These are phyloP conservation scores for Autographa gamma DNA, from an alignment of 2,888 invertebrate genomes.

Conservation along the genomic window DNA sequence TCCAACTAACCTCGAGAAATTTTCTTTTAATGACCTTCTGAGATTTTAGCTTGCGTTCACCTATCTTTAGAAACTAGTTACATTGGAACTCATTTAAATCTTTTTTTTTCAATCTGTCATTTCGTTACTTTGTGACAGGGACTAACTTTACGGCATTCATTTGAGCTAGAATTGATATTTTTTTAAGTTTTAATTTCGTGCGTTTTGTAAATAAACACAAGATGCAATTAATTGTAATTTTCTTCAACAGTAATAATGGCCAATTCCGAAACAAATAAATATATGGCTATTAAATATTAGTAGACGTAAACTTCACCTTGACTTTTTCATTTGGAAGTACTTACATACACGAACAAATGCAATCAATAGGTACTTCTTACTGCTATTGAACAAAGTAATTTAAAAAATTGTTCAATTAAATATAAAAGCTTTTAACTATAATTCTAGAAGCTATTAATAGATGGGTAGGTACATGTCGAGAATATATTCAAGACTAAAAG, in stretches of 20 bases:
- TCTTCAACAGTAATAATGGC: neutral
- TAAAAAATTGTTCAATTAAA: slow-evolving; percentile 14
- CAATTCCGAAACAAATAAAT: slow-evolving; percentile 20
- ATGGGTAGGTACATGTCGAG: neutral
- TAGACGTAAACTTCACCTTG: slow-evolving; percentile 44
- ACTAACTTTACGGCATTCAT: no score
- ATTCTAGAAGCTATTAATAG: slow-evolving; percentile 6
- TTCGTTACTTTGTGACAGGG: no score
- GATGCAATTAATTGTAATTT: neutral
- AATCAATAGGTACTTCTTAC: slow-evolving; percentile 17
- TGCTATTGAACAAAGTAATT: slow-evolving; percentile 28
- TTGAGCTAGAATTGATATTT: no score
- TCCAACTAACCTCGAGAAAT: neutral
- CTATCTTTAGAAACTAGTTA: slow-evolving; percentile 4
- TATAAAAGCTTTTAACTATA: neutral
- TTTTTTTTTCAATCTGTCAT: neutral
- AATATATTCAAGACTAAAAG: slow-evolving; percentile 11
- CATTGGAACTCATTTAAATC: neutral
- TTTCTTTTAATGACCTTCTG: slow-evolving; percentile 1
- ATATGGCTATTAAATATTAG: slow-evolving; percentile 16
- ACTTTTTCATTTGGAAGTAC: slow-evolving; percentile 30
- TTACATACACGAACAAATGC: slow-evolving; percentile 16
- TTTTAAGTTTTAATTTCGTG: no score
- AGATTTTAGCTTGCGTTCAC: neutral
- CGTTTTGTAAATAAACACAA: no score